phyloP scores from a whole-genome alignment of 2,113 vertebrate species.

The Cnemophilus loriae region DNA sequence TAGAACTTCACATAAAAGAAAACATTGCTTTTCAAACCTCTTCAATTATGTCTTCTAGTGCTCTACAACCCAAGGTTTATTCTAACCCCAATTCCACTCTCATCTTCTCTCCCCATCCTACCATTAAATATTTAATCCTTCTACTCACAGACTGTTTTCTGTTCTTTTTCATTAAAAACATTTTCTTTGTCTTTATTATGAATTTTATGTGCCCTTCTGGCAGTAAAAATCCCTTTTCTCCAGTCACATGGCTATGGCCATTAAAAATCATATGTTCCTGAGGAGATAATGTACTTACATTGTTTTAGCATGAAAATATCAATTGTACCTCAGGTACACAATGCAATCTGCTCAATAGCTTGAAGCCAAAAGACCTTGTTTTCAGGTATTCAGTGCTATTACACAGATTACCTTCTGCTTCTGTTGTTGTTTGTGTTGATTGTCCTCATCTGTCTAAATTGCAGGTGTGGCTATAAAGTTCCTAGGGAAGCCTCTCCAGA shows the following conservation, averaged over 20 bases:
- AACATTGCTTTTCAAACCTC: neutral
- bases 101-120: neutral
- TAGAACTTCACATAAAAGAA: neutral
- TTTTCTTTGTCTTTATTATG: neutral
- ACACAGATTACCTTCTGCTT: constrained; percentile 38
- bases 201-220: neutral
- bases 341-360: constrained; percentile 30
- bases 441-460: constrained; percentile 16
- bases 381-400: neutral
- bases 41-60: neutral
- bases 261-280: constrained; percentile 39
- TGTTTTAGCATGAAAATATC: neutral
- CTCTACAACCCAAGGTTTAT: neutral
- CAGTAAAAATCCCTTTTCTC: neutral
- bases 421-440: constrained; percentile 14
- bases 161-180: neutral
- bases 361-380: constrained; percentile 36
- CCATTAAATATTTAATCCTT: neutral
- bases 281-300: constrained; percentile 11
- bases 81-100: neutral
- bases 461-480: constrained; percentile 1
- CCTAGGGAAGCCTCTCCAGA: neutral
- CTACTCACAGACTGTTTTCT: neutral
- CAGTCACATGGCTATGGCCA: neutral
- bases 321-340: constrained; percentile 5